A percentile compares a stretch with the other conserved stretches of the same genome.
Evolutionary conservation across 1,140 invertebrate genomes (phyloP).

Genomic region (Scaptomyza pallida): DNA sequence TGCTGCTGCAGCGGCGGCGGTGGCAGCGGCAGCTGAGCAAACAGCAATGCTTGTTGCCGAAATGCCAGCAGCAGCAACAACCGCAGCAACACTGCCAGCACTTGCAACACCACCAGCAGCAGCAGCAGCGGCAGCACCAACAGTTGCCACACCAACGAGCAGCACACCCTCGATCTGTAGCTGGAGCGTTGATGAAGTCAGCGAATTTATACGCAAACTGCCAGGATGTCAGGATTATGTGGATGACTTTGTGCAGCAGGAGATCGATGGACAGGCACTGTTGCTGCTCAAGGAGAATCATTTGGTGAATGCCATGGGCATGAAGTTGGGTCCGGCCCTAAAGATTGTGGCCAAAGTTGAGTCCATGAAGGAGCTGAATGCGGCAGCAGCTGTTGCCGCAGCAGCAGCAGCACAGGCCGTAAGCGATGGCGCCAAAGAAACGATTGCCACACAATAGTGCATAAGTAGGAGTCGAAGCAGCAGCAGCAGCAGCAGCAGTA

Average conservation of each 20-base stretch:
- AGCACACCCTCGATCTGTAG: constrained; percentile 56
- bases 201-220: constrained; percentile 93
- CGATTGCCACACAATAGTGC: constrained; percentile 53
- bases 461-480: neutral
- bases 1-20: constrained; percentile 27
- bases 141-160: constrained; percentile 24
- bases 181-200: constrained; percentile 89
- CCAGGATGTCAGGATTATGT: constrained; percentile 96
- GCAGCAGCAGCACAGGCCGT: neutral
- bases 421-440: constrained; percentile 52
- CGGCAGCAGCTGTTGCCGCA: neutral
- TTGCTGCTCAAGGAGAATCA: constrained; percentile 97
- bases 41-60: constrained; percentile 4
- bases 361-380: constrained; percentile 78
- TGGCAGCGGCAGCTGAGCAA: neutral
- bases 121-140: constrained; percentile 2
- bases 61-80: constrained; percentile 7
- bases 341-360: constrained; percentile 92
- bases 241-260: constrained; percentile 96
- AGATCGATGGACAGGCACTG: constrained; percentile 97
- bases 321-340: constrained; percentile 96
- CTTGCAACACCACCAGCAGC: constrained; percentile 15
- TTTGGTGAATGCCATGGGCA: constrained; percentile 96
- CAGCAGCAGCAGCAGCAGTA: neutral
- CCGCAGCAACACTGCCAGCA: neutral